Conservation (phyloP, 1,140 invertebrate species). For the Drosophila obscura region DNA sequence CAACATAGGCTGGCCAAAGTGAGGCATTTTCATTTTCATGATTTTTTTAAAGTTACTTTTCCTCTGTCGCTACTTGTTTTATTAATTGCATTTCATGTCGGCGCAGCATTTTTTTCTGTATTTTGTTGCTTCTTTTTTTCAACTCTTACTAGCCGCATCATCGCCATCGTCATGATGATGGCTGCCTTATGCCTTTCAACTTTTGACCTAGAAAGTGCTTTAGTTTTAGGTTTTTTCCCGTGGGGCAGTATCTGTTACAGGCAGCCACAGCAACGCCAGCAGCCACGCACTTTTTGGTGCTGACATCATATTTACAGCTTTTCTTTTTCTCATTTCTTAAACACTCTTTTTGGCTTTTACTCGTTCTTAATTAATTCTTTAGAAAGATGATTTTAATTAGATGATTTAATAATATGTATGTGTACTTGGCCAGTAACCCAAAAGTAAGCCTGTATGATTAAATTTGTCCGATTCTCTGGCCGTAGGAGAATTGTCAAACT, state of each 20-base stretch:
- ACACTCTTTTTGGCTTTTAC: conserved; percentile 2
- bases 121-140: conserved; percentile 23
- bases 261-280: conserved; percentile 13
- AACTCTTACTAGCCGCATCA: conserved; percentile 43
- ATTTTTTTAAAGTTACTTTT: conserved; percentile 37
- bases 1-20: conserved; percentile 14
- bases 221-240: conserved; percentile 50
- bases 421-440: background rate
- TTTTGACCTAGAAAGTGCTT: conserved; percentile 80
- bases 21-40: conserved; percentile 34
- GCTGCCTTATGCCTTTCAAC: conserved; percentile 63
- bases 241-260: conserved; percentile 36
- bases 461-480: too few relatives aligned
- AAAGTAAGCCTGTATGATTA: too few relatives aligned
- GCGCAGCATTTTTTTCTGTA: conserved; percentile 29
- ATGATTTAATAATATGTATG: background rate
- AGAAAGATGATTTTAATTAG: too few relatives aligned
- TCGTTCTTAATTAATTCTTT: conserved; percentile 29
- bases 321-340: conserved; percentile 5
- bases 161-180: conserved; percentile 9
- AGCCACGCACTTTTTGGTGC: conserved; percentile 27
- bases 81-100: conserved; percentile 71
- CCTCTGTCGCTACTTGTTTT: conserved; percentile 44
- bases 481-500: too few relatives aligned
- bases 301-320: conserved; percentile 35